These are phyloP conservation scores for Brachionus calyciflorus DNA, from an alignment of 1,140 invertebrate genomes.

Conservation along the genomic window DNA sequence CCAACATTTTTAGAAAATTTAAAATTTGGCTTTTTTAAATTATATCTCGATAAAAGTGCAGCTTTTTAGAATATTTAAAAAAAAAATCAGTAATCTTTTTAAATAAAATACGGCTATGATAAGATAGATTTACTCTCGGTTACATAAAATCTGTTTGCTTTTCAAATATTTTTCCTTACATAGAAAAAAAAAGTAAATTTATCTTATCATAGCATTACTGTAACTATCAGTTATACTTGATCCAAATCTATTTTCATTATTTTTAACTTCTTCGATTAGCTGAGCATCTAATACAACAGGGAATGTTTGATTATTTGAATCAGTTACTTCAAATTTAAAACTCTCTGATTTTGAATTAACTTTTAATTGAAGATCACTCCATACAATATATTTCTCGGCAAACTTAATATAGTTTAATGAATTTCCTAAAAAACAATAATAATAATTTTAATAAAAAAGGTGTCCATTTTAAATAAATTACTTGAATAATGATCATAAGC, in stretches of 20 bases:
- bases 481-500: constrained; percentile 28
- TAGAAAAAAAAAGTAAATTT: too few species aligned
- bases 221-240: constrained; percentile 10
- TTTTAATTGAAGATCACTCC: not conserved
- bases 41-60: constrained; percentile 5
- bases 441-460: not conserved
- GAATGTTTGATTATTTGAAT: not conserved
- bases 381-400: constrained; percentile 7
- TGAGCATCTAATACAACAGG: not conserved
- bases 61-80: too few species aligned
- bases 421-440: constrained; percentile 4
- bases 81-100: too few species aligned
- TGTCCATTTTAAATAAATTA: not conserved
- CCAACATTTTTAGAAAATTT: not conserved
- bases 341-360: not conserved
- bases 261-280: constrained; percentile 18
- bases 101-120: too few species aligned
- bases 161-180: too few species aligned
- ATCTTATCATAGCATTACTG: too few species aligned
- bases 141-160: too few species aligned
- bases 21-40: constrained; percentile 42
- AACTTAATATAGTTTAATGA: constrained; percentile 11
- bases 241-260: constrained; percentile 16
- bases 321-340: not conserved
- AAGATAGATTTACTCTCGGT: too few species aligned